Base-by-base conservation (phyloP, 1,140 invertebrate genomes). In the Drosophila varians region DNA sequence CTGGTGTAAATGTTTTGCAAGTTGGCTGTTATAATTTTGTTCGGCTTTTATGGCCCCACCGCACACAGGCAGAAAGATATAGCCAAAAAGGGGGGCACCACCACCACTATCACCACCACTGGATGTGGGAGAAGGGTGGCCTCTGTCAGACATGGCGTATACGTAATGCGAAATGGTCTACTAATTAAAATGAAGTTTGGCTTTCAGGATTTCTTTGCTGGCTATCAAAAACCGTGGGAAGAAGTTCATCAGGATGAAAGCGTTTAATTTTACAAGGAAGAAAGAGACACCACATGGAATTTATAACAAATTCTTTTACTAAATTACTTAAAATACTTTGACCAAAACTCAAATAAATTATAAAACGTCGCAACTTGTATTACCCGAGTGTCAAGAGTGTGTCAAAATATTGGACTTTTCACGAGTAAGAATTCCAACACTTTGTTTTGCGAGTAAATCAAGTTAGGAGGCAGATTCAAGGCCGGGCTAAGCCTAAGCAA, bases 101-200 rank as follows among this genome's bases (percentile, higher is more conserved):
- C 31, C 25, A n/a, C 28, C 45, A 31, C 28, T 56, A 40, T 23
- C 25, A n/a, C 28, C 28, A 31, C 28, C 6, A 31, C 28, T 7
- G 36, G n/a, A 53, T 19, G 19, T 14, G 43, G 28, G 26, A 42
- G 46, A 66, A 62, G 58, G 58, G 58, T 62, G 40, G 49, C 42
- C 58, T 19, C 26, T 36, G 34, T 51, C 68, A 40, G 11, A 47
- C 40, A 7, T 25, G 70, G 70, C 79, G 79, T 84, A 84, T 84
- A 84, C 79, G 80, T 86, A 86, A 84, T 84, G 79, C 77, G 58
- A 53, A 74, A 74, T 54, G 62, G 70, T 73, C 60, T 73, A 51
- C 79, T 80, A 84, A 84, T 84, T 84, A 84, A 84, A 84, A 73
- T 68, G 74, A 57, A 76, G 80, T 84, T 84, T 86, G 68, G 66